Base-by-base conservation (phyloP, 1,140 invertebrate genomes). In the Caenorhabditis tropicalis region DNA sequence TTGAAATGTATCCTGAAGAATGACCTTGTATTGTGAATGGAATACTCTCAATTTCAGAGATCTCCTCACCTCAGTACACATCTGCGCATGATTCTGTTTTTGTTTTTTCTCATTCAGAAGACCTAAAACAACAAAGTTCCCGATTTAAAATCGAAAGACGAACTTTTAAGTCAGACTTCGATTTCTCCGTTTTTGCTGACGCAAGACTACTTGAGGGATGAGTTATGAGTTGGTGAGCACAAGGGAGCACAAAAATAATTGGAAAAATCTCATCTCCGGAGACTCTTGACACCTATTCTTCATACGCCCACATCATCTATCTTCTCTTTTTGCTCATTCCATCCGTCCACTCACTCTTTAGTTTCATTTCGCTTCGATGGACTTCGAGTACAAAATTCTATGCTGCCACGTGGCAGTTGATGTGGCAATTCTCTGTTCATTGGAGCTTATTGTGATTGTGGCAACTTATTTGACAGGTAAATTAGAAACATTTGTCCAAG, bases 361-460 rank as follows among this genome's bases (percentile, higher is more conserved):
- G n/a, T n/a, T 43, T 39, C 65, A 24, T 43, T 43, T 29, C 3
- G 16, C 6, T 9, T n/a, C 29, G 29, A 43, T 46, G 36, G 65
- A 74, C 19, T 74, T 74, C 19, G 65, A 74, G 36, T 74, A 74
- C 36, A 74, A 74, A 74, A 74, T 74, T 74, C 36, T 74, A 1
- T 74, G 65, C 65, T 74, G 65, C 65, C 33, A 74, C n/a, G 65
- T 74, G 65, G 65, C 65, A 74, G 65, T 74, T 3, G 65, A 74
- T 46, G 65, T 74, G 5, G 65, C 65, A 2, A 46, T 74, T 43
- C 29, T 74, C 10, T 74, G 65, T 15, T 36, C 65, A 9, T 27
- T 74, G 36, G 65, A 74, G 65, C 43, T 74, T 12, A 74, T 74
- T 39, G 65, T 74, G 10, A 74, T 74, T 74, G 65, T 74, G 19